phyloP scores from a whole-genome alignment of 23 tunicate species.

The Styela plicata region DNA sequence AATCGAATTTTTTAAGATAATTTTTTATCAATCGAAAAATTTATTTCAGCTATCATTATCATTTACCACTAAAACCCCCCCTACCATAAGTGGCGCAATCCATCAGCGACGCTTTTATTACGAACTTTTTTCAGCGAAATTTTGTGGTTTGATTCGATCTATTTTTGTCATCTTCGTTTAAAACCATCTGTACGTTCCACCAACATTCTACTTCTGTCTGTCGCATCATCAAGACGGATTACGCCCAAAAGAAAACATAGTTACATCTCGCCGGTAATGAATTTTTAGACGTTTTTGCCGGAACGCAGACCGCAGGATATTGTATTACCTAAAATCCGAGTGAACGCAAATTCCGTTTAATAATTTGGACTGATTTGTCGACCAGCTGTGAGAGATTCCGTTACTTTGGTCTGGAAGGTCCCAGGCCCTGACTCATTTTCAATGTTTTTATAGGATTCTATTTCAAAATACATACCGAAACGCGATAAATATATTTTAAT shows the following conservation, averaged over 20 bases:
- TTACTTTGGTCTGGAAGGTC: constrained; percentile 3
- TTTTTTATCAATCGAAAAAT: too few species aligned
- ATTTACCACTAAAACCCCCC: too few species aligned
- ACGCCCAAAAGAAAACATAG: neutral
- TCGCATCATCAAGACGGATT: neutral
- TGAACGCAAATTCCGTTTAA: neutral
- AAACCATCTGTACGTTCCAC: neutral
- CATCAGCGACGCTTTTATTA: too few species aligned
- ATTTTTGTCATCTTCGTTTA: neutral
- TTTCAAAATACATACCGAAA: neutral
- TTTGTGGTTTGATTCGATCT: too few species aligned
- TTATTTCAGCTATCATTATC: too few species aligned
- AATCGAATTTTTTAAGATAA: too few species aligned
- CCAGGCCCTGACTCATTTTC: neutral
- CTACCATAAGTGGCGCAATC: too few species aligned
- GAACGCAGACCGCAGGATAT: neutral
- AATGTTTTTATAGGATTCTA: neutral
- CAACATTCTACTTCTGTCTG: neutral
- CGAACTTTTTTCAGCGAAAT: too few species aligned
- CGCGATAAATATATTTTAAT: too few species aligned
- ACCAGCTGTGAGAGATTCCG: constrained; percentile 10
- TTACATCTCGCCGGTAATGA: constrained; percentile 11
- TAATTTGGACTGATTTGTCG: neutral
- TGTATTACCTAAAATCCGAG: neutral
- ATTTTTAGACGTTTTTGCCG: neutral